Percentiles rank a stretch among this genome's conserved stretches.
These are phyloP conservation scores for Myzus persicae DNA, from an alignment of 1,140 invertebrate genomes.

Conservation along the genomic window DNA sequence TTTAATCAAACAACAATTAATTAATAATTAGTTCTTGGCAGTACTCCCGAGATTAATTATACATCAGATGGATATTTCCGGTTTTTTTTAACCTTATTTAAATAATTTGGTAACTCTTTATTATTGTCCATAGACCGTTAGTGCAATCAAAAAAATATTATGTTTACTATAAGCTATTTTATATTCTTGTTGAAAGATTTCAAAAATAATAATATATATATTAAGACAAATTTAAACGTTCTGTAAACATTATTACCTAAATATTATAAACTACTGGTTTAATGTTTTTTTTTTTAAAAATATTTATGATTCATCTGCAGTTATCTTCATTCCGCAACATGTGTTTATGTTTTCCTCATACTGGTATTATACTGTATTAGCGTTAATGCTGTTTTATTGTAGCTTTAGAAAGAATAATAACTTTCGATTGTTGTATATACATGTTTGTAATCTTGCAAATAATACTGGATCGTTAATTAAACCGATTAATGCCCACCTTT, in stretches of 20 bases:
- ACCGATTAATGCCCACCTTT: neutral
- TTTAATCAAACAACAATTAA: neutral
- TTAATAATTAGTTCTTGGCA: neutral
- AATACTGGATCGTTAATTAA: neutral
- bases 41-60: neutral
- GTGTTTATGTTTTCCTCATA: neutral
- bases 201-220: neutral
- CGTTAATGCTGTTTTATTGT: neutral
- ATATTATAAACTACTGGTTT: neutral
- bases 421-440: neutral
- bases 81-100: neutral
- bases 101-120: neutral
- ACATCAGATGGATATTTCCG: neutral
- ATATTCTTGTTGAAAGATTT: neutral
- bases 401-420: neutral
- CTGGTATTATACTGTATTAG: neutral
- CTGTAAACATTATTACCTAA: neutral
- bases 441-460: neutral
- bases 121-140: neutral
- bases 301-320: slow-evolving; percentile 1
- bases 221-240: slow-evolving; percentile 1
- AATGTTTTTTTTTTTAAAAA: neutral
- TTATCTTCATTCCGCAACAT: neutral
- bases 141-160: neutral
- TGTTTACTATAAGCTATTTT: neutral